Conservation (phyloP, 2,888 invertebrate genomes). For the Andrena hattorfiana region DNA sequence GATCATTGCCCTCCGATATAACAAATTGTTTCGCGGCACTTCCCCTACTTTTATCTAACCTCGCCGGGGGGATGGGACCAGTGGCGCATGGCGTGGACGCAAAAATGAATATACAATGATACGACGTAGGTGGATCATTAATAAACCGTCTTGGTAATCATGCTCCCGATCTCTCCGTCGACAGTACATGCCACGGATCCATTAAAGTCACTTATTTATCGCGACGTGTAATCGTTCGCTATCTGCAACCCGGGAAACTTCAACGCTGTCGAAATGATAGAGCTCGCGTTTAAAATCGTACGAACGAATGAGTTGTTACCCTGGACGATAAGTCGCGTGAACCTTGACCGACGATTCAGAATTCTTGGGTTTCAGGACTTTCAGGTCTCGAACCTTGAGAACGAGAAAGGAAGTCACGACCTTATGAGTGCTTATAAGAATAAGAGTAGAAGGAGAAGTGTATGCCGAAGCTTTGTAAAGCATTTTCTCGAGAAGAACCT, state of each 20-base stretch:
- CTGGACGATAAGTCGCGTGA: constrained; percentile 4
- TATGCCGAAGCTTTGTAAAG: too few relatives aligned
- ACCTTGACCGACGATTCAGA: neutral
- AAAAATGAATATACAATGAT: constrained; percentile 59
- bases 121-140: constrained; percentile 41
- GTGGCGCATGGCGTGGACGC: constrained; percentile 4
- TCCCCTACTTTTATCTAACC: constrained; percentile 41
- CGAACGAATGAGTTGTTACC: constrained; percentile 39
- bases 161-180: constrained; percentile 50
- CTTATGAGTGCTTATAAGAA: too few relatives aligned
- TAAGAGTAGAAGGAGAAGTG: too few relatives aligned
- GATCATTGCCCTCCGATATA: constrained; percentile 35
- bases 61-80: neutral
- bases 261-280: constrained; percentile 8
- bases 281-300: constrained; percentile 5
- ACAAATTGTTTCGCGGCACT: constrained; percentile 39
- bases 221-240: constrained; percentile 44
- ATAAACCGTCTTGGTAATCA: constrained; percentile 56
- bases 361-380: neutral
- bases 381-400: neutral
- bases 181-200: constrained; percentile 37
- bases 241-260: constrained; percentile 33
- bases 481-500: too few relatives aligned
- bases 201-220: constrained; percentile 62
- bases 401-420: neutral